Base-by-base conservation (phyloP, 2,888 invertebrate genomes). In the Agriotes lineatus region DNA sequence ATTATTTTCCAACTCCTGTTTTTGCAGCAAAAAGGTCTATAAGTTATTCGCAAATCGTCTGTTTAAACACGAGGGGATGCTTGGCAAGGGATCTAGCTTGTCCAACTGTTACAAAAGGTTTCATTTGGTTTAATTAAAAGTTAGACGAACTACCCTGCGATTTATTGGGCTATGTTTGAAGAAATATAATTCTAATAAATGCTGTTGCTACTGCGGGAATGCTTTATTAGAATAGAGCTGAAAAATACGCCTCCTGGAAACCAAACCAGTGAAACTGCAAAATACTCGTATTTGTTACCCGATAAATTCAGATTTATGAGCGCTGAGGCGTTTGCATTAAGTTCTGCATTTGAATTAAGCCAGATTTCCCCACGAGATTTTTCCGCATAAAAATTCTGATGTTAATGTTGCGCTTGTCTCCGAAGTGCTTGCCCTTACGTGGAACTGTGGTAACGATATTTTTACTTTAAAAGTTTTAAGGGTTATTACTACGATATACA, bases 251-350 rank as follows among this genome's bases (percentile, higher is more conserved):
- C 6, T 33, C 16, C 12, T 48, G 16, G 33, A 42, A 45, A 45
- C 44, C 19, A 44, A 59, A 59, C 45, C 42, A 25, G n/a, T 16
- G 45, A 45, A 59, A 44, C 33, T 42, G 39, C 25, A 58, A 44
- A 33, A 59, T 44, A 16, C 58, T 58, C 33, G 52, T 52, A 33
- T 59, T 59, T 45, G 42, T 45, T 59, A 45, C 33, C 44, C 59
- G 59, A 59, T 59, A 59, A 59, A 59, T 59, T 59, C 45, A 45
- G 44, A 59, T 59, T 59, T 59, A 59, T 59, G 33, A 18, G 45
- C 6, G 7, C 22, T 25, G n/a, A 25, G 35, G 25, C 16, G 25
- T 58, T 58, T 44, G 42, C 58, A 58, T 58, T 42, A 58, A 42
- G 37, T 58, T 25, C 22, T 58, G 52, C 25, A 45, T 59, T 59